Evolutionary conservation across 2,888 invertebrate species (phyloP).

Genomic region (Sarcophaga subvicina): DNA sequence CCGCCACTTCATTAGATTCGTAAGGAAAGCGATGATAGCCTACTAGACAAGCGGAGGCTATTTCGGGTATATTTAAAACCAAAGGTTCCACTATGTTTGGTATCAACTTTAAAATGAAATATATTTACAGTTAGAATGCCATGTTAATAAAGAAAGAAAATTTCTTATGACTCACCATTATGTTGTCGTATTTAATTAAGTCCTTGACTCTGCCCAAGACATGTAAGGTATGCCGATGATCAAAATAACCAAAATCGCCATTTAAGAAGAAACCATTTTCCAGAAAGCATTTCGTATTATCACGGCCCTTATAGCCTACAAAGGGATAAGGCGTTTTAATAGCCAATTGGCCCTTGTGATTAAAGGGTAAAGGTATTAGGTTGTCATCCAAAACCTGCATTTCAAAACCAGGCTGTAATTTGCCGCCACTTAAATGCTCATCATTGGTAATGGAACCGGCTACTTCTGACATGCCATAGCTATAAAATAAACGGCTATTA

Average conservation of each 20-base stretch:
- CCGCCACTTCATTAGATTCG: slow-evolving; percentile 49
- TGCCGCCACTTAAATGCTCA: slow-evolving; percentile 61
- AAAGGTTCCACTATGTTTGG: slow-evolving; percentile 65
- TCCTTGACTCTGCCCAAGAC: slow-evolving; percentile 61
- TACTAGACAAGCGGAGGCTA: slow-evolving; percentile 57
- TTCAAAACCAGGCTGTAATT: slow-evolving; percentile 57
- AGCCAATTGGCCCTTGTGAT: slow-evolving; percentile 64
- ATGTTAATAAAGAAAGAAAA: neutral
- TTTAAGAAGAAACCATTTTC: slow-evolving; percentile 64
- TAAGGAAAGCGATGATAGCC: slow-evolving; percentile 39
- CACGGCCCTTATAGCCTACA: slow-evolving; percentile 55
- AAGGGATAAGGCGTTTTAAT: slow-evolving; percentile 65
- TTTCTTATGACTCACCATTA: slow-evolving; percentile 58
- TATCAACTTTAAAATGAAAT: slow-evolving; percentile 57
- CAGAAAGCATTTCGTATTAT: slow-evolving; percentile 35
- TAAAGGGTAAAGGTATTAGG: slow-evolving; percentile 50
- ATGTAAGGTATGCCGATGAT: slow-evolving; percentile 58
- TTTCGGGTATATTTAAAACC: slow-evolving; percentile 51
- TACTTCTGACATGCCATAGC: slow-evolving; percentile 71
- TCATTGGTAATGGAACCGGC: slow-evolving; percentile 66
- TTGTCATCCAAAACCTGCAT: slow-evolving; percentile 67
- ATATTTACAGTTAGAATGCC: neutral
- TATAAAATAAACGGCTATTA: slow-evolving; percentile 59
- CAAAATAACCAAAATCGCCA: slow-evolving; percentile 69
- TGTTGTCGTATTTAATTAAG: slow-evolving; percentile 55